These are phyloP conservation scores for Cheilinus undulatus DNA, from an alignment of 2,113 vertebrate species.

Conservation along the genomic window DNA sequence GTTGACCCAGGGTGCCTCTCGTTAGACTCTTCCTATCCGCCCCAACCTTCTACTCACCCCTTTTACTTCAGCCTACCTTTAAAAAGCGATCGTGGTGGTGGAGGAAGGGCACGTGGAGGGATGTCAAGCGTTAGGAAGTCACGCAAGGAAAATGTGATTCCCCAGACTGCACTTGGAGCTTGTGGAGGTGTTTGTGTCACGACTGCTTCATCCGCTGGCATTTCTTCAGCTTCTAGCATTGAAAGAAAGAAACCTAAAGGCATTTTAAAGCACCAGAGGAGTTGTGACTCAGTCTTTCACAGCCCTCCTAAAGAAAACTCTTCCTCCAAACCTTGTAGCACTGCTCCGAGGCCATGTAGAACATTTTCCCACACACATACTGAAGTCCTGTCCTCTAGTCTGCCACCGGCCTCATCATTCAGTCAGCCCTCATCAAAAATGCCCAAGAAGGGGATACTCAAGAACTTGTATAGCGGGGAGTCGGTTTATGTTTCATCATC, in stretches of 20 bases:
- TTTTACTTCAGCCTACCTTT: slow-evolving; percentile 71
- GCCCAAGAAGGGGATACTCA: slow-evolving; percentile 86
- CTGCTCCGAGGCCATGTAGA: slow-evolving; percentile 34
- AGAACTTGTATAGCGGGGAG: slow-evolving; percentile 76
- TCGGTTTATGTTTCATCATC: slow-evolving; percentile 70
- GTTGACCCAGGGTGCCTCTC: slow-evolving; percentile 34
- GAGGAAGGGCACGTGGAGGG: slow-evolving; percentile 46
- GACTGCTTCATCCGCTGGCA: slow-evolving; percentile 27
- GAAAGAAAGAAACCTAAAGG: slow-evolving; percentile 82
- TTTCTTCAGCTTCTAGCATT: slow-evolving; percentile 40
- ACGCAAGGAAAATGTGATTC: slow-evolving; percentile 84
- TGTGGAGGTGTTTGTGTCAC: slow-evolving; percentile 38
- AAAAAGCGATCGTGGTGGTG: slow-evolving; percentile 48
- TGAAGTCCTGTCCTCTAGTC: slow-evolving; percentile 45
- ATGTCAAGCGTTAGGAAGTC: slow-evolving; percentile 82
- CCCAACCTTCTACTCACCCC: slow-evolving; percentile 38
- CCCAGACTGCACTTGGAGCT: slow-evolving; percentile 62
- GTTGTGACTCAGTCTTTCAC: slow-evolving; percentile 80
- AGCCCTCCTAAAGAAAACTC: slow-evolving; percentile 52
- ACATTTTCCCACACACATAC: slow-evolving; percentile 24
- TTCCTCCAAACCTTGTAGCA: slow-evolving; percentile 34
- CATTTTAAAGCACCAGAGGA: slow-evolving; percentile 84
- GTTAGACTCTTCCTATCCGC: slow-evolving; percentile 45
- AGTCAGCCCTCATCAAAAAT: slow-evolving; percentile 78
- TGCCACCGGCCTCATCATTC: slow-evolving; percentile 56